A percentile compares a stretch with the other conserved stretches of the same genome.
Conservation (phyloP, 2,888 invertebrate genomes). For the Cheilosia vulpina region DNA sequence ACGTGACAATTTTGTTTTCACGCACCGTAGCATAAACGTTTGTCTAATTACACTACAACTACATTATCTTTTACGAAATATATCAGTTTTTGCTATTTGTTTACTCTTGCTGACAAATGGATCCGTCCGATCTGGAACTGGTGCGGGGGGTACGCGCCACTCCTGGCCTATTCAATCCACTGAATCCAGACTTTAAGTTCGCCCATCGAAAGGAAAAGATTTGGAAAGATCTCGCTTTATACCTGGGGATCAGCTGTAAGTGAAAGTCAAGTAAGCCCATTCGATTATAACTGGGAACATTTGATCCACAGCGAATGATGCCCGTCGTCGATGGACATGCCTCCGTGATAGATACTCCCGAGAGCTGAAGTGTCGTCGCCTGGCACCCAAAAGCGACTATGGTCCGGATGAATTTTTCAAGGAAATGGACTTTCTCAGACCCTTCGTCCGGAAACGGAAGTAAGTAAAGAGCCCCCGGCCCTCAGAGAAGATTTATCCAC, state of each 20-base stretch:
- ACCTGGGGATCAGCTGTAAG: slow-evolving; percentile 77
- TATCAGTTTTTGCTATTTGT: slow-evolving; percentile 27
- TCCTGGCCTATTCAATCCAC: slow-evolving; percentile 81
- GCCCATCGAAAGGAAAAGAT: slow-evolving; percentile 81
- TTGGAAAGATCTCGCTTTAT: slow-evolving; percentile 81
- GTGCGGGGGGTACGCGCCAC: slow-evolving; percentile 80
- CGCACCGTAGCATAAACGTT: slow-evolving; percentile 51
- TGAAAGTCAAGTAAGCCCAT: not conserved
- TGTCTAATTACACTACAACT: slow-evolving; percentile 19
- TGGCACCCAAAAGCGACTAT: slow-evolving; percentile 79
- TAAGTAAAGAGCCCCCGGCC: slow-evolving; percentile 14
- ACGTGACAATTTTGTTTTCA: slow-evolving; percentile 39
- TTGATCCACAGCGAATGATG: slow-evolving; percentile 76
- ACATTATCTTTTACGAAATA: slow-evolving; percentile 38
- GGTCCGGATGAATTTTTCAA: slow-evolving; percentile 80
- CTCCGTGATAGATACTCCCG: slow-evolving; percentile 83
- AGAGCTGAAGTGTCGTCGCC: slow-evolving; percentile 81
- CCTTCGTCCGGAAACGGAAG: slow-evolving; percentile 80
- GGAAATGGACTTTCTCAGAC: slow-evolving; percentile 81
- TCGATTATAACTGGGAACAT: not conserved
- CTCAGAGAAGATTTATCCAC: not conserved
- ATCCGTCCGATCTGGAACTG: slow-evolving; percentile 78
- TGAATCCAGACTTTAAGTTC: slow-evolving; percentile 81
- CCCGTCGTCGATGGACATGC: slow-evolving; percentile 82
- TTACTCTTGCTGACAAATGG: slow-evolving; percentile 40